Evolutionary conservation across 2,113 vertebrate genomes (phyloP), one percentile per base, ranked within the genome.

Genomic region (Xiphorhynchus elegans): DNA sequence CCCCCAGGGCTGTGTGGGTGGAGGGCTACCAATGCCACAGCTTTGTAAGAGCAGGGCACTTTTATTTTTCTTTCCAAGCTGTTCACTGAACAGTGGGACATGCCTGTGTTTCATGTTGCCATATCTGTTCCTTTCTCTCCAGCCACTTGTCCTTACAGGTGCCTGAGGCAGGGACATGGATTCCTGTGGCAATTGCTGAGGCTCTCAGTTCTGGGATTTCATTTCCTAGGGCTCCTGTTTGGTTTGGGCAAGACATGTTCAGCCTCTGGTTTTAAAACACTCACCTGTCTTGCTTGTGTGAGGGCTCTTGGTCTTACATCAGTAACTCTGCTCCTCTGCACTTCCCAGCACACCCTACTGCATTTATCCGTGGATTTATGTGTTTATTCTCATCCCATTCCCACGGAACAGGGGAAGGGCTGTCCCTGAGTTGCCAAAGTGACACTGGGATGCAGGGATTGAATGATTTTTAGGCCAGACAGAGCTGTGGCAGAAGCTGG

Each of bases 81-180:
- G 40, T n/a, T 44, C 52, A 7, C 37, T 88, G 60, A 33, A 58
- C 74, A 26, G 0, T 6, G 31, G 16, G 40, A 5, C 1, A 0
- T 10, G 3, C 13, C 26, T 1, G 0, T 31, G 13, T 19, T 59
- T 44, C 29, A 15, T 1, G 3, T 28, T 56, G 49, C 24, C 25
- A 8, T 0, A 0, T n/a, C 75, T 5, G 1, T 11, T 63, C 26
- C 21, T 73, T 44, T n/a, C 59, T 40, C 35, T 52, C 12, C 35
- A 23, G 11, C 17, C 31, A 7, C 67, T 4, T 0, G 0, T 72
- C 46, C 28, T 44, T 73, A 44, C 26, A 39, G 37, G 24, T 35
- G 24, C 62, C 35, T 6, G 33, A 26, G 62, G 53, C 29, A 28
- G 52, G 9, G 19, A 16, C 0, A 0, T 28, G 33, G n/a, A 67